A percentile compares a stretch with the other conserved stretches of the same genome.
Conservation (phyloP, 2,888 invertebrate species). For the Tetheella fluctuosa region DNA sequence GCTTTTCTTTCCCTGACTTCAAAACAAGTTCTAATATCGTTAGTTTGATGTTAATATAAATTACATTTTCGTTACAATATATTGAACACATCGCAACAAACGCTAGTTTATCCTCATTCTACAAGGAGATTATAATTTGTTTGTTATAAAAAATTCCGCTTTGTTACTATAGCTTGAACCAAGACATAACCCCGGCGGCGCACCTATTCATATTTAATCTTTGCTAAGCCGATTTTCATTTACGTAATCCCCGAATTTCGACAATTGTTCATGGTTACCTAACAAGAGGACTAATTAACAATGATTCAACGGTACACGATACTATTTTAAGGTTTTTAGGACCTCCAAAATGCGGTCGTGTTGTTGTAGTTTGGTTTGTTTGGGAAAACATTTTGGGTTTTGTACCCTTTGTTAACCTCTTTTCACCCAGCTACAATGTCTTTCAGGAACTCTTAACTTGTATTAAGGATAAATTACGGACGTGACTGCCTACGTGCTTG, state of each 20-base stretch:
- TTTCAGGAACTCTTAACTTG: not conserved
- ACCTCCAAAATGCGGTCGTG: not conserved
- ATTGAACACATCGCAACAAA: too few species aligned
- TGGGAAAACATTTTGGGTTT: constrained; percentile 1
- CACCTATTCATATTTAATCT: constrained; percentile 60
- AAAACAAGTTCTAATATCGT: too few species aligned
- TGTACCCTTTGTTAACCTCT: constrained; percentile 1
- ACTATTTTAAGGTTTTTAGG: constrained; percentile 2
- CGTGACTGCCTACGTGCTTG: not conserved
- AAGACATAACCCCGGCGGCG: constrained; percentile 33
- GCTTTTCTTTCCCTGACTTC: too few species aligned
- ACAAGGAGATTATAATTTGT: constrained; percentile 20
- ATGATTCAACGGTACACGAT: constrained; percentile 7
- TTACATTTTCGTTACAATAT: too few species aligned
- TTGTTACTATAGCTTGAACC: constrained; percentile 21
- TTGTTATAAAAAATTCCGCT: constrained; percentile 16
- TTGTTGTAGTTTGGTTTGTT: constrained; percentile 2
- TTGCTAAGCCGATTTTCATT: constrained; percentile 65
- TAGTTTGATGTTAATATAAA: too few species aligned
- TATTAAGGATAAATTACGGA: not conserved
- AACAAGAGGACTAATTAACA: constrained; percentile 25
- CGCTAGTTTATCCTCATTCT: too few species aligned
- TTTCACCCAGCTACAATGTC: not conserved
- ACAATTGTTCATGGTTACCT: constrained; percentile 48
- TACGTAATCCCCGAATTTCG: constrained; percentile 55